Conservation (phyloP, 2,113 vertebrate genomes). For the Cryptomyrus ogoouensis region DNA sequence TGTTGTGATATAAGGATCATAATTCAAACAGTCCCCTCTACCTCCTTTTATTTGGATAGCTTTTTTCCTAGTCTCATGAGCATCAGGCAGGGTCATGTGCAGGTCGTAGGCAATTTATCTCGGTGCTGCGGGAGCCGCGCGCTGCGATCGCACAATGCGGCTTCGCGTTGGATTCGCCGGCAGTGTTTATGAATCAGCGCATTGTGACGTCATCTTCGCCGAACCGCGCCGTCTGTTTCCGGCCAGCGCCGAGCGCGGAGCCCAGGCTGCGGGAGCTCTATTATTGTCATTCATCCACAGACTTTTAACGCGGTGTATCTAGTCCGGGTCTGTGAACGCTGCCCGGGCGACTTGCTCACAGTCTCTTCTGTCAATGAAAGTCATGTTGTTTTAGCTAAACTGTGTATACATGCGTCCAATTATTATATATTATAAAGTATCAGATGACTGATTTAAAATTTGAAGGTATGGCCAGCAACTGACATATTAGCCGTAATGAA, state of each 20-base stretch:
- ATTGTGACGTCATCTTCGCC: neutral
- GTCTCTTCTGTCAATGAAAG: slow-evolving; percentile 19
- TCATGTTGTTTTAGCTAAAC: slow-evolving; percentile 8
- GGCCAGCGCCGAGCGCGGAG: neutral
- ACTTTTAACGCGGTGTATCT: neutral
- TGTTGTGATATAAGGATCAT: slow-evolving; percentile 21
- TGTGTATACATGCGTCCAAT: neutral
- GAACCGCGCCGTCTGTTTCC: neutral
- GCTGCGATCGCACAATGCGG: slow-evolving; percentile 52
- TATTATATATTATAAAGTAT: neutral
- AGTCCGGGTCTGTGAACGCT: neutral
- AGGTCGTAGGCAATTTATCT: slow-evolving; percentile 67
- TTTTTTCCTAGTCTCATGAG: slow-evolving; percentile 62
- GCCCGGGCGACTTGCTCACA: neutral
- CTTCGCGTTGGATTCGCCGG: slow-evolving; percentile 49
- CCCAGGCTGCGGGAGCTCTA: neutral
- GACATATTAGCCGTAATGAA: neutral
- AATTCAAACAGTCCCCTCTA: slow-evolving; percentile 15
- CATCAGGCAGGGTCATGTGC: slow-evolving; percentile 60
- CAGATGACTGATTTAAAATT: neutral
- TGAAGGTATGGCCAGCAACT: neutral
- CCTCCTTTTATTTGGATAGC: slow-evolving; percentile 49
- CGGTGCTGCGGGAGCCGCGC: slow-evolving; percentile 40
- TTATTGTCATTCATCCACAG: neutral
- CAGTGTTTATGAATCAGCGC: slow-evolving; percentile 45